Percentiles rank a stretch among this genome's conserved stretches.
These are phyloP conservation scores for Eueides isabella DNA, from an alignment of 1,140 invertebrate genomes.

Conservation along the genomic window DNA sequence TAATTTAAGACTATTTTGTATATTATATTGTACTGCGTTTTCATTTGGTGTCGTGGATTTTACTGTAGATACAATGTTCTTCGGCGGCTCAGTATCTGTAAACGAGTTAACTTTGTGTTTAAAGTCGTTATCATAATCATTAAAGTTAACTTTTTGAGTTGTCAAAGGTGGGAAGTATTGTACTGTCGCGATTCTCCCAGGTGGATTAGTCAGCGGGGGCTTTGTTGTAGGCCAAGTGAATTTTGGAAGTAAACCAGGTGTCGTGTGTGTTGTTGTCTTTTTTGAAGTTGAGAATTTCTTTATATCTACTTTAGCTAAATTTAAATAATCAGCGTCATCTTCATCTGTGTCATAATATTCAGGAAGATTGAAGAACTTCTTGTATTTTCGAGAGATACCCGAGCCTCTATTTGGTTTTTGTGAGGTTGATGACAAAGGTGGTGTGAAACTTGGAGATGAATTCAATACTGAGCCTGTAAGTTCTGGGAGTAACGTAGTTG, in stretches of 20 bases:
- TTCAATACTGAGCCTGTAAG: not conserved
- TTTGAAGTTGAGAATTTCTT: slow-evolving; percentile 59
- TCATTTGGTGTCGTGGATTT: slow-evolving; percentile 18
- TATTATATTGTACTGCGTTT: not conserved
- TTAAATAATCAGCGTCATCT: slow-evolving; percentile 65
- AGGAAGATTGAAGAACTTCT: slow-evolving; percentile 34
- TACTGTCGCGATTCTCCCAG: slow-evolving; percentile 61
- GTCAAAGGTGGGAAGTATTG: slow-evolving; percentile 69
- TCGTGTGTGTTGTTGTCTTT: slow-evolving; percentile 31
- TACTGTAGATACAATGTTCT: slow-evolving; percentile 35
- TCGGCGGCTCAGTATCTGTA: slow-evolving; percentile 45
- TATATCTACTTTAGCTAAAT: slow-evolving; percentile 64
- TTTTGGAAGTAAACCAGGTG: not conserved
- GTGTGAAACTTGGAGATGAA: slow-evolving; percentile 13
- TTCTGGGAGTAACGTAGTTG: slow-evolving; percentile 23
- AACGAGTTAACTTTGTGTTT: slow-evolving; percentile 55
- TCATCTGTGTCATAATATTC: slow-evolving; percentile 71
- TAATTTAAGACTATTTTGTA: slow-evolving; percentile 12
- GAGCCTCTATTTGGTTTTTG: slow-evolving; percentile 14
- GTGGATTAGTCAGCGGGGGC: slow-evolving; percentile 27
- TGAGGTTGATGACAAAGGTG: slow-evolving; percentile 24
- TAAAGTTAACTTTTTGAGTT: slow-evolving; percentile 50
- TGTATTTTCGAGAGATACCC: slow-evolving; percentile 25
- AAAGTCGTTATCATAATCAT: slow-evolving; percentile 53
- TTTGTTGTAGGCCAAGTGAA: slow-evolving; percentile 14